Evolutionary conservation across 2,888 invertebrate species (phyloP).

Genomic region (Taenaris catops): DNA sequence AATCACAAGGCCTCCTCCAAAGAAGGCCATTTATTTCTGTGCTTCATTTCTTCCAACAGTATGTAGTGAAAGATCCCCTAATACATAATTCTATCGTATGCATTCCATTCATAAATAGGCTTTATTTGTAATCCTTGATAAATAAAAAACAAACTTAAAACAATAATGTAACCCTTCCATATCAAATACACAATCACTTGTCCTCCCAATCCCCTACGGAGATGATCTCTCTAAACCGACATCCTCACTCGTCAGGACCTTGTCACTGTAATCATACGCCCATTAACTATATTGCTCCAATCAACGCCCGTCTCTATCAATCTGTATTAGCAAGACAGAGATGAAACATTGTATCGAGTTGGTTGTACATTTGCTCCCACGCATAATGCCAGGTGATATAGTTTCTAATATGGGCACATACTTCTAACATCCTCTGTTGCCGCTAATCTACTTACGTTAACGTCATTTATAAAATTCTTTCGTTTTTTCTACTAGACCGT

Average conservation of each 20-base stretch:
- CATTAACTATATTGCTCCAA: constrained; percentile 16
- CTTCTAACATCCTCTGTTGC: constrained; percentile 18
- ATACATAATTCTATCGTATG: too few relatives aligned
- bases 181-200: constrained; percentile 17
- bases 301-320: constrained; percentile 9
- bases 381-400: constrained; percentile 19
- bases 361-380: constrained; percentile 24
- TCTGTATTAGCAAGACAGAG: constrained; percentile 3
- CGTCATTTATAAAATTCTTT: not conserved
- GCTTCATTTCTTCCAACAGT: too few relatives aligned
- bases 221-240: constrained; percentile 26
- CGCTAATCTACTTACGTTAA: constrained; percentile 6
- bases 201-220: constrained; percentile 24
- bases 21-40: too few relatives aligned
- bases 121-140: too few relatives aligned
- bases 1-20: too few relatives aligned
- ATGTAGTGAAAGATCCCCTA: too few relatives aligned
- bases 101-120: too few relatives aligned
- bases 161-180: constrained; percentile 16
- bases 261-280: constrained; percentile 17
- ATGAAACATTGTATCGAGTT: constrained; percentile 9
- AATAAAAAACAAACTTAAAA: too few relatives aligned
- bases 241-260: constrained; percentile 24
- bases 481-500: too few relatives aligned
- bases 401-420: constrained; percentile 10